Evolutionary conservation across 2,888 invertebrate species (phyloP).

Genomic region (Erynnis tages): DNA sequence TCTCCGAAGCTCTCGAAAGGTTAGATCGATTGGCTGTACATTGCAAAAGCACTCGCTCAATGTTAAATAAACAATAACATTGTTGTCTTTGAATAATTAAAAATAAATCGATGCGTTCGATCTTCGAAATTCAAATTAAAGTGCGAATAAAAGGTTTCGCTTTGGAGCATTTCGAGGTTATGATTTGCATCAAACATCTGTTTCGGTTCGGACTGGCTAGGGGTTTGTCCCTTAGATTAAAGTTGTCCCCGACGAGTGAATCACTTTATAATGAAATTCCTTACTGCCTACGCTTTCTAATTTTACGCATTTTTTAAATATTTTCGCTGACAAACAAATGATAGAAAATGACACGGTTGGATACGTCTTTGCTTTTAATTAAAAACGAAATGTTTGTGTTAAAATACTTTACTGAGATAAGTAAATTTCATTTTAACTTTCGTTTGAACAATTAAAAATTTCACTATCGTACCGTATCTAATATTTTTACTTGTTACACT

Average conservation of each 20-base stretch:
- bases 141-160: neutral
- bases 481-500: too few species aligned
- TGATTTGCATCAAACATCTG: neutral
- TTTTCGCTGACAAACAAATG: neutral
- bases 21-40: constrained; percentile 7
- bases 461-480: too few species aligned
- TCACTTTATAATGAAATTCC: neutral
- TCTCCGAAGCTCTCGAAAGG: too few species aligned
- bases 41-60: neutral
- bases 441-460: too few species aligned
- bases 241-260: too few species aligned
- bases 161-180: constrained; percentile 1
- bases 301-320: neutral
- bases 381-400: too few species aligned
- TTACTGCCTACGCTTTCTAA: neutral
- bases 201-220: neutral
- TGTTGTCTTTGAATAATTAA: constrained; percentile 1
- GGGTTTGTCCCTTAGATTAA: constrained; percentile 3
- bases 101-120: neutral
- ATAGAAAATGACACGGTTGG: too few species aligned
- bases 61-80: constrained; percentile 1
- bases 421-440: too few species aligned
- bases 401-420: too few species aligned
- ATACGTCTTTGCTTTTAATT: too few species aligned
- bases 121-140: neutral